Evolutionary conservation across 2,113 vertebrate genomes (phyloP), one percentile per base, ranked within the genome.

Genomic region (Barnardius zonarius): DNA sequence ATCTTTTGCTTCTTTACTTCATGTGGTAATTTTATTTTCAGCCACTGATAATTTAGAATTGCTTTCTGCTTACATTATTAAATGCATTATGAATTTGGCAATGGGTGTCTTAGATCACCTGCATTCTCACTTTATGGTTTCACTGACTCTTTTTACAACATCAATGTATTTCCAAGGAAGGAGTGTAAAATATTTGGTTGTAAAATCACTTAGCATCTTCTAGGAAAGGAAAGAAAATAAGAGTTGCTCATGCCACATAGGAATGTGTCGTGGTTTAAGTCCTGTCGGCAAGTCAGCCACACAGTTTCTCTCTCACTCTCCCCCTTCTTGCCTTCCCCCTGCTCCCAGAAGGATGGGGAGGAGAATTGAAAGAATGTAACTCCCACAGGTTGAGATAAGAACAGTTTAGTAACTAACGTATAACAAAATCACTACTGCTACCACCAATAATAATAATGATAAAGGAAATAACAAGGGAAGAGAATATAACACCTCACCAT

Each of bases 181-280:
- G 6, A 81, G 6, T n/a, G 35, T 81, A 49, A 92, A 96, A 94
- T 88, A 93, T 52, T 86, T 84, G 54, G 66, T 93, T 92, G 7
- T 28, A 87, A 84, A 88, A 33, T 79, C 17, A 37, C 33, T 67
- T 86, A 54, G 8, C 41, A 86, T 52, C 15, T 61, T 54, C 44
- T 49, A 55, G 27, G 23, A 68, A 76, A 49, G 51, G 22, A 79
- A 86, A 94, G 17, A 63, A 83, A 52, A 6, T 43, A 2, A 33
- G 35, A 67, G 49, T 14, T 11, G 25, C 39, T 20, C 7, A 37
- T 48, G 28, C 15, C 22, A 73, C 11, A 17, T 52, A 84, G 28
- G 39, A 93, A 66, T 11, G 39, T 39, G 39, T 39, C 5, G 39
- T 39, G 39, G 39, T 39, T 39, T 39, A 39, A 39, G 39, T 39